Evolutionary conservation across 2,888 invertebrate species (phyloP).

Genomic region (Nudaria mundana): DNA sequence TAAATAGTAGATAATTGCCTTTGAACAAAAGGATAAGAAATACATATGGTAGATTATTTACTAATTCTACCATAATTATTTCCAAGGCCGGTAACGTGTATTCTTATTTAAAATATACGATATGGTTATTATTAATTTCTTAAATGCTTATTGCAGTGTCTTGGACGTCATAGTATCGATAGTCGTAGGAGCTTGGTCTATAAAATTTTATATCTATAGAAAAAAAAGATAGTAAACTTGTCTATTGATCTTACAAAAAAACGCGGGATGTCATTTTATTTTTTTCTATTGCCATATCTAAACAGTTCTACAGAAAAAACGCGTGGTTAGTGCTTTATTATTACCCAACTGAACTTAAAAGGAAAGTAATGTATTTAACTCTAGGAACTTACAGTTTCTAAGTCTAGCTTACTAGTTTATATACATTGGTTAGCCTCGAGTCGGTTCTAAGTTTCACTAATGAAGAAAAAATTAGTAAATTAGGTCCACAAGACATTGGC

Average conservation of each 20-base stretch:
- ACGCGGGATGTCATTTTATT: background rate
- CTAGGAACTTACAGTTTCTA: slow-evolving; percentile 21
- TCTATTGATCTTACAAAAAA: background rate
- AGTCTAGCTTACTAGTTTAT: slow-evolving; percentile 25
- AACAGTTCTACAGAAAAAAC: no score
- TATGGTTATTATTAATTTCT: slow-evolving; percentile 26
- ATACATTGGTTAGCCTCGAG: slow-evolving; percentile 24
- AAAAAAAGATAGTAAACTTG: no score
- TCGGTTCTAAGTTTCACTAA: background rate
- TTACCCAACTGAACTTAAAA: no score
- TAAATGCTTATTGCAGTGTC: slow-evolving; percentile 34
- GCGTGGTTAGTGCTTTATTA: no score
- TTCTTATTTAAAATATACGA: slow-evolving; percentile 22
- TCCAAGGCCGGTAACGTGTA: slow-evolving; percentile 14
- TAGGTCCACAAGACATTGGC: no score
- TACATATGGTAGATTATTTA: background rate
- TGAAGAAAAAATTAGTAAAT: no score
- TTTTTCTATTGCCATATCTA: slow-evolving; percentile 10
- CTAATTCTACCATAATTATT: background rate
- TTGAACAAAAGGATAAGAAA: background rate
- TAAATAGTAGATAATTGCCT: background rate
- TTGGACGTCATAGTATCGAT: slow-evolving; percentile 48
- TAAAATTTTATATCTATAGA: no score
- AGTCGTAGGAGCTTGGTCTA: slow-evolving; percentile 2
- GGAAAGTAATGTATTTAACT: no score